Percentiles rank a stretch among this genome's conserved stretches.
Evolutionary conservation across 2,797 vertebrate genomes (phyloP).

Genomic region (Cygnus olor): DNA sequence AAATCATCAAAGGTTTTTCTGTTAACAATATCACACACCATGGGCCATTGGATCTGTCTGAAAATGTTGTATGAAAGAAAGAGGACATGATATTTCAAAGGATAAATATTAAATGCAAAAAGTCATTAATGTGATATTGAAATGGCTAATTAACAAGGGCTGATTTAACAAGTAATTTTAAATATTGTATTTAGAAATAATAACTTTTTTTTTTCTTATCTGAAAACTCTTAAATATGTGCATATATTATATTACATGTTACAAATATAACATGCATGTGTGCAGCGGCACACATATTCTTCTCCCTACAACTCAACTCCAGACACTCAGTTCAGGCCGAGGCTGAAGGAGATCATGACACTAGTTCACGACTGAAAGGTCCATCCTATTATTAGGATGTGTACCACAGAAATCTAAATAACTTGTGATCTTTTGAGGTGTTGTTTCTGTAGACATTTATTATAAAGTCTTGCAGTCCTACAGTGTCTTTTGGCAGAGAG

Average conservation of each 20-base stretch:
- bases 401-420: neutral
- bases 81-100: neutral
- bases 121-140: neutral
- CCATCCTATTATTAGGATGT: neutral
- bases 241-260: too few species aligned
- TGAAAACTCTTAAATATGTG: neutral
- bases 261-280: rapidly evolving
- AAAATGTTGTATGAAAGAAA: neutral
- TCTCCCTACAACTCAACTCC: neutral
- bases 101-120: neutral
- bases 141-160: neutral
- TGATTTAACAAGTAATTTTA: neutral
- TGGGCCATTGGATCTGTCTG: neutral
- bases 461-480: rapidly evolving
- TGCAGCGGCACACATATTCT: neutral
- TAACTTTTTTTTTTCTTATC: neutral
- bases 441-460: neutral
- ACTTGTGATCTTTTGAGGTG: neutral
- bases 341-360: neutral
- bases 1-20: neutral
- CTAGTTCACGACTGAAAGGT: neutral
- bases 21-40: neutral
- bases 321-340: neutral
- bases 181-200: neutral
- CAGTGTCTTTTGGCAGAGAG: neutral